Percentiles rank a stretch among this genome's conserved stretches.
These are phyloP conservation scores for Folsomia manolachei DNA, from an alignment of 2,888 invertebrate genomes.

Conservation along the genomic window DNA sequence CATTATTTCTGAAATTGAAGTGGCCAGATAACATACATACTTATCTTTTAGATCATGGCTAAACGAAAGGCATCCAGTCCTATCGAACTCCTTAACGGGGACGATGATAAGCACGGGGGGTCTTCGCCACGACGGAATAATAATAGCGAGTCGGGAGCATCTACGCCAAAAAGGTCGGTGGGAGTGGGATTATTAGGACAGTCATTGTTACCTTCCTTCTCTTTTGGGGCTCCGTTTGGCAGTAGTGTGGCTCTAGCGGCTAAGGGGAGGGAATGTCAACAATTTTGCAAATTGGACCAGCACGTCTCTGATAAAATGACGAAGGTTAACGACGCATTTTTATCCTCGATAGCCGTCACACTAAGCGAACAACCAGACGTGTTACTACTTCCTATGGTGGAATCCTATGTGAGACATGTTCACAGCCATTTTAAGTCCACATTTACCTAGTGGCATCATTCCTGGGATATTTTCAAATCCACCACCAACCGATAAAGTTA, in stretches of 20 bases:
- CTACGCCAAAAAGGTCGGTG: constrained; percentile 9
- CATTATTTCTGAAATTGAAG: no score
- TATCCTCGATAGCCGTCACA: neutral
- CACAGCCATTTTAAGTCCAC: neutral
- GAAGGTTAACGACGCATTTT: neutral
- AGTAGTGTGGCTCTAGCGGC: neutral
- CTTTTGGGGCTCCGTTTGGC: neutral
- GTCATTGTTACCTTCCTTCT: neutral
- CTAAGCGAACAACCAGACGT: neutral
- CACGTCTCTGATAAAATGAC: neutral
- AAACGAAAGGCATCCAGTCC: constrained; percentile 28
- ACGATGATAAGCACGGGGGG: constrained; percentile 14
- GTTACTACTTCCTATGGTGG: neutral
- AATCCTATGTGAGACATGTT: neutral
- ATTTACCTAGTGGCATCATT: neutral
- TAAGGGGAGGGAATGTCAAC: no score
- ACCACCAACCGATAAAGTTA: no score
- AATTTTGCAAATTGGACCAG: neutral
- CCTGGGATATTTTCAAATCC: neutral
- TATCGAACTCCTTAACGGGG: constrained; percentile 15
- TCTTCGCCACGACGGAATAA: neutral
- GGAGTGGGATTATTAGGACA: neutral
- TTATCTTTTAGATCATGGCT: constrained; percentile 26
- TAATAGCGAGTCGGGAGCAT: neutral
- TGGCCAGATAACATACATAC: no score